A percentile compares a stretch with the other conserved stretches of the same genome.
phyloP scores from a whole-genome alignment of 1,140 invertebrate genomes.

The Tribolium madens region DNA sequence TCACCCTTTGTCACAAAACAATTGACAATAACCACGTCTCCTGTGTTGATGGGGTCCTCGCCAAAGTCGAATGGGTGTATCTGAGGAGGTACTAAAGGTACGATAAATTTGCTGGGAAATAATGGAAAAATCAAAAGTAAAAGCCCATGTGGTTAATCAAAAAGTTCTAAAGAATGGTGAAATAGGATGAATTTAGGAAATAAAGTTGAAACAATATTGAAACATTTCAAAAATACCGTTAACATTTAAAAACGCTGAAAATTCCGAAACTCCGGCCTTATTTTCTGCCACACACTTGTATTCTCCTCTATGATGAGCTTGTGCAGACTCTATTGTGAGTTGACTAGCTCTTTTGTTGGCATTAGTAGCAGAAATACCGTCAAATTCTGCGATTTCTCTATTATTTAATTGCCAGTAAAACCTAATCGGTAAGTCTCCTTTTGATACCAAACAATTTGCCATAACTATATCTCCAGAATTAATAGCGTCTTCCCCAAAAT shows the following conservation, averaged over 20 bases:
- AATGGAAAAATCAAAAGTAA: too few species aligned
- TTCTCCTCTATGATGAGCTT: constrained; percentile 66
- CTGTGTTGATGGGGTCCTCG: constrained; percentile 72
- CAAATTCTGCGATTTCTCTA: constrained; percentile 60
- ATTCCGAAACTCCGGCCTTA: constrained; percentile 67
- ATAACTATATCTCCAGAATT: constrained; percentile 77
- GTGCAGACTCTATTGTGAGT: constrained; percentile 72
- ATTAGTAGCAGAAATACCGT: constrained; percentile 62
- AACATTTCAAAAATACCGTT: constrained; percentile 70
- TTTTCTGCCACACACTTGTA: constrained; percentile 74
- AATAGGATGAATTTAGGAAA: neutral
- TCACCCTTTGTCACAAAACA: constrained; percentile 77
- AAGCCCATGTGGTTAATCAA: neutral
- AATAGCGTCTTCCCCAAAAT: constrained; percentile 73
- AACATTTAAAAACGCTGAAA: constrained; percentile 69
- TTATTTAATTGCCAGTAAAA: constrained; percentile 71
- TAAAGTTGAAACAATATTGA: neutral
- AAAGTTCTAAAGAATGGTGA: too few species aligned
- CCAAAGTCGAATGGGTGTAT: constrained; percentile 69
- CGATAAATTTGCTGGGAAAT: too few species aligned
- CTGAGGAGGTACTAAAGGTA: neutral
- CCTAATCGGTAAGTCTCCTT: constrained; percentile 76
- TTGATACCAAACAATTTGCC: constrained; percentile 72
- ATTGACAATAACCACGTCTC: constrained; percentile 73
- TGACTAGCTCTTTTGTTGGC: constrained; percentile 70